Evolutionary conservation across 1,140 invertebrate genomes (phyloP).

Genomic region (Tetramorium parvispinum): DNA sequence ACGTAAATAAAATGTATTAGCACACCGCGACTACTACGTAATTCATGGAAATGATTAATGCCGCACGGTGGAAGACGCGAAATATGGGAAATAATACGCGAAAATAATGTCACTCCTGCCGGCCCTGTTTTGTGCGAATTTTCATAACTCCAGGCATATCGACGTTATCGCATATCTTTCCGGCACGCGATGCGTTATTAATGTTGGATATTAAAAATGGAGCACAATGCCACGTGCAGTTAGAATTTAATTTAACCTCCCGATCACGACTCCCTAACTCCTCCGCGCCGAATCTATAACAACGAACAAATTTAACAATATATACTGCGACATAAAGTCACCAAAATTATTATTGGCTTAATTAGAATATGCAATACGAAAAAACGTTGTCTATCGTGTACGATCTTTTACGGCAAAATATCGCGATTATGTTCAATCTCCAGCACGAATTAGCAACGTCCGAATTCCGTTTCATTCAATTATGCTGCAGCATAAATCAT

Average conservation of each 20-base stretch:
- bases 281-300: not conserved
- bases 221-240: not conserved
- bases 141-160: constrained; percentile 33
- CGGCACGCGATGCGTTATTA: constrained; percentile 23
- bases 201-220: constrained; percentile 47
- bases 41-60: constrained; percentile 45
- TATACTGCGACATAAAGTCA: not conserved
- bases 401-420: not conserved
- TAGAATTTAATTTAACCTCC: constrained; percentile 50
- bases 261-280: not conserved
- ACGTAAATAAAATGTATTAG: constrained; percentile 47
- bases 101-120: constrained; percentile 40
- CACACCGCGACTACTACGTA: not conserved
- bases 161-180: constrained; percentile 43
- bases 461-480: not conserved
- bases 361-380: not conserved
- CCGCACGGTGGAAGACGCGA: not conserved
- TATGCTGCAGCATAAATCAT: not conserved
- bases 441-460: not conserved
- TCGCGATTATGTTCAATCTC: not conserved
- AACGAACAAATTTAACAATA: constrained; percentile 9
- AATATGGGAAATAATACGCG: constrained; percentile 44
- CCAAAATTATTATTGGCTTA: not conserved
- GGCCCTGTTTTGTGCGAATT: constrained; percentile 1
- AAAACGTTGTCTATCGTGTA: not conserved